A percentile compares a stretch with the other conserved stretches of the same genome.
These are phyloP conservation scores for Chloroclystis v-ata DNA, from an alignment of 2,888 invertebrate species.

Conservation along the genomic window DNA sequence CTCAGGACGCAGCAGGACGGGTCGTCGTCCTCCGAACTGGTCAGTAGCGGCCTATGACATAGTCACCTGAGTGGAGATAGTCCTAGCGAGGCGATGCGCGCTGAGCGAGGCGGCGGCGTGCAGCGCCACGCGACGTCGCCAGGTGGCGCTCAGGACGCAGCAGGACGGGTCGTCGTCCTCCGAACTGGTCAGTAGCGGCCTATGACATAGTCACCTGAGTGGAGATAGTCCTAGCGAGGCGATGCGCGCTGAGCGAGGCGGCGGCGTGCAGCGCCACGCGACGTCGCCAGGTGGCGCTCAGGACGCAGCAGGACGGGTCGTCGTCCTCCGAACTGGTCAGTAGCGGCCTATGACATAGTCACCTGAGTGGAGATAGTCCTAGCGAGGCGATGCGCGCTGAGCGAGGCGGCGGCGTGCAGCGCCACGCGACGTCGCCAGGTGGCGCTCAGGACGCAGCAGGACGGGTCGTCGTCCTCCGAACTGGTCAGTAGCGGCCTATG, in stretches of 20 bases:
- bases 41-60: background rate
- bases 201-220: background rate
- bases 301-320: background rate
- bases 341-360: background rate
- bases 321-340: background rate
- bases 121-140: background rate
- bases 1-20: background rate
- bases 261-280: background rate
- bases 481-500: background rate
- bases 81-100: background rate
- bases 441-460: background rate
- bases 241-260: background rate
- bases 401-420: background rate
- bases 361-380: background rate
- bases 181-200: background rate
- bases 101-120: background rate
- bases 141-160: background rate
- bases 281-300: background rate
- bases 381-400: slow-evolving; percentile 17
- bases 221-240: background rate
- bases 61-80: slow-evolving; percentile 28
- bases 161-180: background rate
- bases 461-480: too few species aligned
- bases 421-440: background rate
- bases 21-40: too few species aligned